Base-by-base conservation (phyloP, 2,113 vertebrate genomes). In the Hyperoodon ampullatus region DNA sequence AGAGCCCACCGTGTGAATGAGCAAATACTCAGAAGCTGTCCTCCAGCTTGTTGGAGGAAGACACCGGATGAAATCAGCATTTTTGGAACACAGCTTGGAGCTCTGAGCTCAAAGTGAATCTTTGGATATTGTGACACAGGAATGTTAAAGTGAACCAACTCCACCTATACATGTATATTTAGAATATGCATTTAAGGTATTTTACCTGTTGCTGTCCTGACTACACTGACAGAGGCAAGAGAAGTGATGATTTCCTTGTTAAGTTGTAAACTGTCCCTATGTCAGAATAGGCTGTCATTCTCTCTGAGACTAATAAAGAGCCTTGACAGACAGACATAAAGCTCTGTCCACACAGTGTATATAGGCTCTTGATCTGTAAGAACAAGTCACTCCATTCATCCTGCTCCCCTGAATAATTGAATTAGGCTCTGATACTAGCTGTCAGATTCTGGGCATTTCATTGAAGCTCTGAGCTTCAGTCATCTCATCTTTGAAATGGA, bases 41-140 rank as follows among this genome's bases (percentile, higher is more conserved):
- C 96, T 86, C 88, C 93, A 96, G 97, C 97, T 98, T 90, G 97
- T 96, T 92, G 93, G 94, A 97, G 97, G 87, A 97, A 98, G 97
- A 95, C 72, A 6, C 92, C 0, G 0, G 83, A 68, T 93, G 96
- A 63, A 88, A 96, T 74, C 2, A 94, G 85, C 85, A 8, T 70
- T 81, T 35, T 35, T 30, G 71, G 84, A 87, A 68, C 63, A 19
- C 39, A 81, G 84, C 80, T 47, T 23, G 66, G 78, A 90, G 74
- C 53, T 3, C 16, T 1, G 74, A 33, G 83, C 84, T 95, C 39
- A 8, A 65, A 80, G 90, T 39, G 26, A 94, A 82, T 11, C 77
- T 94, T 71, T 92, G 61, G 93, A 96, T 26, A 63, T 0, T 85
- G 97, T 3, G 65, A 78, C 92, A 90, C 68, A 93, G 95, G 61